Evolutionary conservation across 2,888 invertebrate species (phyloP), one percentile per base, ranked within the genome.

Genomic region (Brachylomia viminalis): DNA sequence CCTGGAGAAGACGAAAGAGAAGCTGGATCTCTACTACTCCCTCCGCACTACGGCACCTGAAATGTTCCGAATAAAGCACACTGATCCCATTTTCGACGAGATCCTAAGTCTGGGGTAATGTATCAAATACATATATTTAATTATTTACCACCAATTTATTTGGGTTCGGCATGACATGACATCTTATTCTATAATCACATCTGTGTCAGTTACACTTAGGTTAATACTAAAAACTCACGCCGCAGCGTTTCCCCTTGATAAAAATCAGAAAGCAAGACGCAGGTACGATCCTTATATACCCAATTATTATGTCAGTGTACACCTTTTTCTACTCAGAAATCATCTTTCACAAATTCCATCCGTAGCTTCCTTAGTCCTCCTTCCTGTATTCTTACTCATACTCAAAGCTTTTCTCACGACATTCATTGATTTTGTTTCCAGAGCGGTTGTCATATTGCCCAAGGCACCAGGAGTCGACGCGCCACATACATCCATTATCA

Each of bases 1-100:
- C 83, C 90, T 98, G 88, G 97, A 97, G 88, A 93, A 96, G 65
- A 94, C 97, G 2, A 98, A 98, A 87, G 95, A 97, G 84, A 97
- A 97, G 90, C 80, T 98, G 11, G 97, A 98, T 87, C 92, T 96
- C 67, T 97, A 94, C 87, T 97, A 97, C 88, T 96, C 97, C 0
- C 77, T 97, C 74, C 94, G 95, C 45, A 92, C 95, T 1, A 92
- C 95, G 47, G 93, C 97, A 8, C 97, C 97, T 0, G 97, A 97
- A 83, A 89, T 97, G 78, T 97, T 81, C 72, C 73, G 69, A 3
- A 61, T 93, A 3, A 90, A 89, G 47, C 90, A 91, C 66, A 92
- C 79, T 27, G 89, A 92, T 71, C 84, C 92, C 0, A 62, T 90
- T 49, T 94, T 94, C 67, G 89, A 90, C 0, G 93, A 94, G 80